phyloP scores from a whole-genome alignment of 2,888 invertebrate species.

The Aradus depressus region DNA sequence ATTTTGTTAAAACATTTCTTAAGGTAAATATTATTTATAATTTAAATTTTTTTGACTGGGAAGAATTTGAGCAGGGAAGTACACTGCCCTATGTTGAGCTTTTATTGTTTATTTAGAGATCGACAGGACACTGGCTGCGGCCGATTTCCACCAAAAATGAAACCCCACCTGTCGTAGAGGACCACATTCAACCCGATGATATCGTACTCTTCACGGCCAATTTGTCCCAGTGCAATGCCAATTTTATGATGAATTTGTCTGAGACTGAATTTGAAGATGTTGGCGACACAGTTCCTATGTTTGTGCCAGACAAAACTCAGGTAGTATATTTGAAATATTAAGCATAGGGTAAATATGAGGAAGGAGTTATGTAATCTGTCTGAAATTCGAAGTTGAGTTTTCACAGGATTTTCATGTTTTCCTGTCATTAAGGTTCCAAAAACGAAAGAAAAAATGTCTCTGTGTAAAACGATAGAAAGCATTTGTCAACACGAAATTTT shows the following conservation, averaged over 20 bases:
- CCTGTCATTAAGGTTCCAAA: too few relatives aligned
- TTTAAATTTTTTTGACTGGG: not conserved
- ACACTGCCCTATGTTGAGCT: not conserved
- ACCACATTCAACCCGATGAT: not conserved
- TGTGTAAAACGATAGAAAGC: too few relatives aligned
- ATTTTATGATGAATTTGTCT: slow-evolving; percentile 30
- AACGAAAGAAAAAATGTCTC: too few relatives aligned
- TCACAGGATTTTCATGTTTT: too few relatives aligned
- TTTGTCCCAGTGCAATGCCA: slow-evolving; percentile 1
- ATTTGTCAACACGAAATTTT: too few relatives aligned
- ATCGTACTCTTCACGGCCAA: not conserved
- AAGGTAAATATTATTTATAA: slow-evolving; percentile 1
- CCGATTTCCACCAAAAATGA: not conserved
- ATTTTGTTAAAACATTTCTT: slow-evolving; percentile 1
- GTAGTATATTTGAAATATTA: too few relatives aligned
- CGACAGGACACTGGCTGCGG: slow-evolving; percentile 3
- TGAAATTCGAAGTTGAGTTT: too few relatives aligned
- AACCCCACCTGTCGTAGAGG: not conserved
- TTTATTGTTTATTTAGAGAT: slow-evolving; percentile 7
- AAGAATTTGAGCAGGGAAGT: not conserved
- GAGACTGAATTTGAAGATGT: slow-evolving; percentile 38
- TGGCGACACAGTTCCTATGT: slow-evolving; percentile 36
- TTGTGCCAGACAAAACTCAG: not conserved
- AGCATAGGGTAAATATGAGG: too few relatives aligned
- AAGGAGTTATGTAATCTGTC: too few relatives aligned